phyloP scores from a whole-genome alignment of 2,888 invertebrate genomes.

The Dastarcus helophoroides region DNA sequence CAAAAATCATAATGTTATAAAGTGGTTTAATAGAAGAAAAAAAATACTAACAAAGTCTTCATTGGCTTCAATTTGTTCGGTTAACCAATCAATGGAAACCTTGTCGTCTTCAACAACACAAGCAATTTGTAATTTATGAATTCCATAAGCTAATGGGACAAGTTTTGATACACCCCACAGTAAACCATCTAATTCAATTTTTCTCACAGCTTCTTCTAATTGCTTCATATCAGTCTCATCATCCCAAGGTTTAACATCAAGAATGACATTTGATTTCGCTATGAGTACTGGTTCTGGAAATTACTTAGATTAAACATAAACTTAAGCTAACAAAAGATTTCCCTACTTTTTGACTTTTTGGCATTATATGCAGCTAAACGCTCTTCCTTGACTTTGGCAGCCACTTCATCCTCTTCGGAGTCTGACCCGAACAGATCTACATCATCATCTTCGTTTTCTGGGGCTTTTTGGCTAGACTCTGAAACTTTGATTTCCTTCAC shows the following conservation, averaged over 20 bases:
- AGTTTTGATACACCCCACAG: slow-evolving; percentile 91
- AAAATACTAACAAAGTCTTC: slow-evolving; percentile 62
- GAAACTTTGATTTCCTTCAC: slow-evolving; percentile 24
- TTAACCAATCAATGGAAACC: slow-evolving; percentile 78
- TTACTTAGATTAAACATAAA: slow-evolving; percentile 14
- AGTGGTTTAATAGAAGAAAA: slow-evolving; percentile 6
- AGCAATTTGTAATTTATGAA: slow-evolving; percentile 82
- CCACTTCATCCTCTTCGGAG: slow-evolving; percentile 65
- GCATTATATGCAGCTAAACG: slow-evolving; percentile 80
- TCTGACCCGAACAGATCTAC: slow-evolving; percentile 76
- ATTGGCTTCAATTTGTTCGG: slow-evolving; percentile 71
- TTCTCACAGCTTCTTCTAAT: slow-evolving; percentile 71
- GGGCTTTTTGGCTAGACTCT: slow-evolving; percentile 10
- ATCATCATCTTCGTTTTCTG: slow-evolving; percentile 52
- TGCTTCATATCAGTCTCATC: slow-evolving; percentile 87
- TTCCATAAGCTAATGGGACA: slow-evolving; percentile 85
- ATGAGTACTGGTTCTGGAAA: slow-evolving; percentile 67
- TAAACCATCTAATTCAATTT: slow-evolving; percentile 72
- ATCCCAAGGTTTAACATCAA: slow-evolving; percentile 90
- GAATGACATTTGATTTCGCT: slow-evolving; percentile 88
- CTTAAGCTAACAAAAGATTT: background rate
- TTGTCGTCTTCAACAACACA: slow-evolving; percentile 96
- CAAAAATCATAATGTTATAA: slow-evolving; percentile 29
- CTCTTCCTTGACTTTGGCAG: slow-evolving; percentile 66
- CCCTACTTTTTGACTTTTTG: slow-evolving; percentile 77